Evolutionary conservation across 2,113 vertebrate species (phyloP).

Genomic region (Danio rerio): GRCz12tu NC_133192.1:19563001-19563500

Average conservation of each 20-base stretch:
- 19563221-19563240: background rate
- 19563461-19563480: conserved; percentile 80
- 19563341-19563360: conserved; percentile 37
- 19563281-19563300: conserved; percentile 60
- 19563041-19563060: background rate
- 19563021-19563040: background rate
- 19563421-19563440: conserved; percentile 61
- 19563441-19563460: conserved; percentile 81
- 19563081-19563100: background rate
- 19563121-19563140: conserved; percentile 40
- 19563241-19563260: conserved; percentile 20
- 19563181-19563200: conserved; percentile 45
- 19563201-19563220: conserved; percentile 30
- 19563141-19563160: conserved; percentile 67
- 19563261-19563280: conserved; percentile 31
- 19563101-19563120: background rate
- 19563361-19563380: conserved; percentile 40
- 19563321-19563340: conserved; percentile 54
- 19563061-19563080: background rate
- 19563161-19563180: conserved; percentile 55
- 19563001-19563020: background rate
- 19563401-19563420: conserved; percentile 55
- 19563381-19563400: conserved; percentile 64
- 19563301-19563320: conserved; percentile 51
- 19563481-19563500: conserved; percentile 85